Evolutionary conservation across 2,888 invertebrate genomes (phyloP), one percentile per base, ranked within the genome.

Genomic region (Meta bourneti): DNA sequence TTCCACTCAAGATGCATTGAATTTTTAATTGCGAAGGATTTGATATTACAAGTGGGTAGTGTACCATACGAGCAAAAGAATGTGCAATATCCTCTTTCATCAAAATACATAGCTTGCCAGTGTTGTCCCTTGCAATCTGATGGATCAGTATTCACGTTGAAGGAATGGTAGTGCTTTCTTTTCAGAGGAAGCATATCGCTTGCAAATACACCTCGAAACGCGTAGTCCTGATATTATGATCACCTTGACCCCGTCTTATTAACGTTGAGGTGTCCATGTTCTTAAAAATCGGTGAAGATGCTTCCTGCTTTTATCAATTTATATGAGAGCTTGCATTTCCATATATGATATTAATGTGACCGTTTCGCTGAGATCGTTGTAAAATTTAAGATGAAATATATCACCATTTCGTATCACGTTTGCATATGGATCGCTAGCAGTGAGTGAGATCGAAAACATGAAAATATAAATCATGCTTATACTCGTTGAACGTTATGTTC

Each of bases 111-210:
- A 20, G 52, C n/a, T n/a, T n/a, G n/a, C n/a, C n/a, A n/a, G n/a
- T n/a, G n/a, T n/a, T n/a, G n/a, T n/a, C n/a, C n/a, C 83, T 72
- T 72, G 52, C 83, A 71, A 83, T 51, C 20, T 20, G 83, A 83
- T 11, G 72, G 20, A 52, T 72, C 52, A 4, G 72, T 72, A 72
- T 72, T 83, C 6, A 83, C 72, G 5, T 51, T 83, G 52, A 83
- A 83, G 11, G 83, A 83, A 7, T 70, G 70, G 16, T 81, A 70
- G 69, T 81, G 34, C 13, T 61, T 48, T 70, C 69, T 20, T 48
- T 81, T 69, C 49, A 70, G 49, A 6, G 70, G 83, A 20, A 72
- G 61, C 5, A 20, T 61, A 75, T 75, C 75, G 16, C 8, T 54
- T 7, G 54, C 84, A 75, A 61, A 75, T n/a, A 84, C 75, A 20